These are phyloP conservation scores for Coenobita brevimanus DNA, from an alignment of 1,140 invertebrate genomes.

Conservation along the genomic window DNA sequence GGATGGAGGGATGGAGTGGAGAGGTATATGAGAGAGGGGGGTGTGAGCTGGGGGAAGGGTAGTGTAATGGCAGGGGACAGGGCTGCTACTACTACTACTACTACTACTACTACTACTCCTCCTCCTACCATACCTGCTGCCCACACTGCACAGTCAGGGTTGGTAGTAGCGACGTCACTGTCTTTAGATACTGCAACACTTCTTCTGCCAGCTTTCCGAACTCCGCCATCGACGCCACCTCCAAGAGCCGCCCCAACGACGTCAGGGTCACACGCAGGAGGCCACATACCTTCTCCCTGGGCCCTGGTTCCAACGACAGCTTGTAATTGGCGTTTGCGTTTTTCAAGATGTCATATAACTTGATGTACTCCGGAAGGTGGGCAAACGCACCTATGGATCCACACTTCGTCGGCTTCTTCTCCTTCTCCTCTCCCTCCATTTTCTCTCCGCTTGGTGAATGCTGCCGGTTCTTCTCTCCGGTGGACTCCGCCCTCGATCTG, in stretches of 20 bases:
- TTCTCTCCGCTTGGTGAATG: conserved; percentile 43
- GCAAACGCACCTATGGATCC: conserved; percentile 79
- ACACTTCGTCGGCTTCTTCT: conserved; percentile 40
- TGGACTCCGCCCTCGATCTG: conserved; percentile 62
- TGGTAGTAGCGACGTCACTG: conserved; percentile 82
- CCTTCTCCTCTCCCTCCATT: conserved; percentile 52
- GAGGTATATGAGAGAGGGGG: too few relatives aligned
- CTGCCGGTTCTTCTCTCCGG: conserved; percentile 34
- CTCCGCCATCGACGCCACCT: conserved; percentile 83
- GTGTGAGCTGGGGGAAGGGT: too few relatives aligned
- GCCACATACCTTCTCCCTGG: conserved; percentile 83
- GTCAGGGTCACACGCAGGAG: conserved; percentile 81
- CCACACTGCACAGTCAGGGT: conserved; percentile 84
- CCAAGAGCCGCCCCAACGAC: conserved; percentile 83
- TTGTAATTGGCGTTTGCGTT: conserved; percentile 87
- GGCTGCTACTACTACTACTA: too few relatives aligned
- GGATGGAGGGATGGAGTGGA: too few relatives aligned
- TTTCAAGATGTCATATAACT: conserved; percentile 83
- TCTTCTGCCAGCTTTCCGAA: conserved; percentile 86
- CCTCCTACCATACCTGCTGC: conserved; percentile 79
- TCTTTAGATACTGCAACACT: conserved; percentile 83
- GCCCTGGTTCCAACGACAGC: conserved; percentile 82
- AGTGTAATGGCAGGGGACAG: too few relatives aligned
- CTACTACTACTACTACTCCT: too few relatives aligned
- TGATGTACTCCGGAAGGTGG: conserved; percentile 83